Conservation (phyloP, 53 echinoderm and acorn worm genomes). For the Echinarachnius parma region DNA sequence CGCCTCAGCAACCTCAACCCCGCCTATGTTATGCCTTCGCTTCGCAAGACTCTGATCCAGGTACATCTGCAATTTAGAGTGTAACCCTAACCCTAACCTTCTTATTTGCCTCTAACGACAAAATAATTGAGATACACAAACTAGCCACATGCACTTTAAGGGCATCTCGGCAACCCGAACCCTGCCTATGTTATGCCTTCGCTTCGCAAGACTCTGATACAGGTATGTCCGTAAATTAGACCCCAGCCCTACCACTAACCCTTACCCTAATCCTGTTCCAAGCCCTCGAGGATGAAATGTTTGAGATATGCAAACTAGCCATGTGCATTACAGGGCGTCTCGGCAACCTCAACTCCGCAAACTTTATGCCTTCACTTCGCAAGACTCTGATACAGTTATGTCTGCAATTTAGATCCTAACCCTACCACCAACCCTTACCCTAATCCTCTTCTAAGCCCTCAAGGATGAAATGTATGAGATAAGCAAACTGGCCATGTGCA, state of each 20-base stretch:
- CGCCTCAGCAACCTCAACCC: slow-evolving; percentile 93
- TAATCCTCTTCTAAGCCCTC: too few relatives aligned
- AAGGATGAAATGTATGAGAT: background rate
- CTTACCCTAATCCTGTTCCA: too few relatives aligned
- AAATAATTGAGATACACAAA: background rate
- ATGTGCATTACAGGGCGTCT: slow-evolving; percentile 97
- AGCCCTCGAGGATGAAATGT: slow-evolving; percentile 88
- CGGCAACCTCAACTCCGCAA: slow-evolving; percentile 92
- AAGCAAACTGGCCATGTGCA: background rate
- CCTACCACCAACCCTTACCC: too few relatives aligned
- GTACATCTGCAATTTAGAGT: too few relatives aligned
- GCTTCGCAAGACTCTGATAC: slow-evolving; percentile 74
- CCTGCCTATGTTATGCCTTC: slow-evolving; percentile 90
- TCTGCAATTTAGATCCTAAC: too few relatives aligned
- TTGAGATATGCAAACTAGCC: slow-evolving; percentile 95
- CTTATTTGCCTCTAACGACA: background rate
- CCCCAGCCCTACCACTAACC: too few relatives aligned
- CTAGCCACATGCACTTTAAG: background rate
- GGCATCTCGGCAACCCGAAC: slow-evolving; percentile 66
- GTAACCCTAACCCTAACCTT: too few relatives aligned
- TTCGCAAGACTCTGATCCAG: slow-evolving; percentile 95
- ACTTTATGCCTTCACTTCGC: slow-evolving; percentile 92
- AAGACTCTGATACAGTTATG: slow-evolving; percentile 94
- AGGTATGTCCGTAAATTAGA: too few relatives aligned
- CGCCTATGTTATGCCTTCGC: slow-evolving; percentile 96